These are phyloP conservation scores for Synanthedon tipuliformis DNA, from an alignment of 2,888 invertebrate species.

Conservation along the genomic window DNA sequence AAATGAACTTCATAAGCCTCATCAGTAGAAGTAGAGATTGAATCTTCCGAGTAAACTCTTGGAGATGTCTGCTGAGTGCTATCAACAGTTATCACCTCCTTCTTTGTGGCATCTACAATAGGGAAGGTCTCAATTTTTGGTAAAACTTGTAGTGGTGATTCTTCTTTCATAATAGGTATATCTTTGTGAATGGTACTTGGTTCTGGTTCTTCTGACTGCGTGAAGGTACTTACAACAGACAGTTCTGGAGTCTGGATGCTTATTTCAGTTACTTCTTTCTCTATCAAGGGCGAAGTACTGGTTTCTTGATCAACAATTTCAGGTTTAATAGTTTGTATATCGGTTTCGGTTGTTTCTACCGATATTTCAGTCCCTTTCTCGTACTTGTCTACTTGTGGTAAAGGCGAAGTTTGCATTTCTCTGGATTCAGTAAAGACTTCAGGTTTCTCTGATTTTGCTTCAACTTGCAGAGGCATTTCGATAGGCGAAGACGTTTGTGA, in stretches of 20 bases:
- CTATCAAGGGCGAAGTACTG: conserved; percentile 41
- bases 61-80: conserved; percentile 68
- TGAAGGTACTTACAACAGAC: conserved; percentile 37
- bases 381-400: conserved; percentile 31
- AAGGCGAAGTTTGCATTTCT: conserved; percentile 69
- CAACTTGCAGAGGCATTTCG: conserved; percentile 21
- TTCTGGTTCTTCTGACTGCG: conserved; percentile 55
- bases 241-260: conserved; percentile 53
- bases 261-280: conserved; percentile 35
- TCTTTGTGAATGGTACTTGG: conserved; percentile 14
- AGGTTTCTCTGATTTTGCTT: conserved; percentile 26
- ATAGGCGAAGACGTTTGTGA: conserved; percentile 58
- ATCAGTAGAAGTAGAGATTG: conserved; percentile 61
- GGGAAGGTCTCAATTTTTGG: conserved; percentile 6
- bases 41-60: conserved; percentile 62
- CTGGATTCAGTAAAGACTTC: conserved; percentile 57
- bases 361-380: conserved; percentile 51
- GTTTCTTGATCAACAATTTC: conserved; percentile 49
- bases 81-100: conserved; percentile 15
- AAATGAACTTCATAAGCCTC: conserved; percentile 73
- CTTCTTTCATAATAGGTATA: conserved; percentile 9
- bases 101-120: conserved; percentile 1
- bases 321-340: conserved; percentile 43
- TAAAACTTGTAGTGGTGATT: conserved; percentile 32
- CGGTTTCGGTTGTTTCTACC: conserved; percentile 46